These are phyloP conservation scores for Conistra vaccinii DNA, from an alignment of 2,888 invertebrate species.

Conservation along the genomic window DNA sequence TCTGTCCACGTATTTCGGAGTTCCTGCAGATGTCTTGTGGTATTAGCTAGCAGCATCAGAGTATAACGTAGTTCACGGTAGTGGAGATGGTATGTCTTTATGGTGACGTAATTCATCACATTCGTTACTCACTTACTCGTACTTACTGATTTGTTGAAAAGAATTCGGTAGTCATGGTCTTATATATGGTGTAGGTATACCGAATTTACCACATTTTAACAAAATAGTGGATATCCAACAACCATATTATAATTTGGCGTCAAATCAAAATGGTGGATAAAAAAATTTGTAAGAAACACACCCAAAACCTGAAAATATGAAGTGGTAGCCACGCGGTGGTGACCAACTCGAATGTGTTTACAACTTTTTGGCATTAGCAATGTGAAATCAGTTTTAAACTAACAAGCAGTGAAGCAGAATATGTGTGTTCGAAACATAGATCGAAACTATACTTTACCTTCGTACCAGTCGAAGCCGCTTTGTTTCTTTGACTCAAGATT, in stretches of 20 bases:
- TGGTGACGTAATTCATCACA: no score
- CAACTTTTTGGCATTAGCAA: neutral
- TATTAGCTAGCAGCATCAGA: no score
- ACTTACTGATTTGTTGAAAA: no score
- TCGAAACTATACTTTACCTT: neutral
- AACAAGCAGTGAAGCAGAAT: neutral
- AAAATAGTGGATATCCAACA: no score
- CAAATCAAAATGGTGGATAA: no score
- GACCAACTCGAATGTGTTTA: neutral
- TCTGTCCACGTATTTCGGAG: no score
- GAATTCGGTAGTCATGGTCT: neutral
- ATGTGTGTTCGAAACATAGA: neutral
- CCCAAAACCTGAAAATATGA: neutral
- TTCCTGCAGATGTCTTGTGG: no score
- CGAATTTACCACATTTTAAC: no score
- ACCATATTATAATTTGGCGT: no score
- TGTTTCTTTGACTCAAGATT: slow-evolving; percentile 18
- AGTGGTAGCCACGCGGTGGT: neutral
- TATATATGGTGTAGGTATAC: neutral
- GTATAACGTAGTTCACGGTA: no score
- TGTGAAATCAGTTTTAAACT: neutral
- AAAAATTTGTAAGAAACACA: neutral
- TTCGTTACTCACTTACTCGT: no score
- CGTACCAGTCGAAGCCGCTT: neutral
- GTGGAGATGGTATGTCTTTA: no score